These are phyloP conservation scores for Microhierax caerulescens DNA, from an alignment of 2,797 vertebrate species.

Conservation along the genomic window DNA sequence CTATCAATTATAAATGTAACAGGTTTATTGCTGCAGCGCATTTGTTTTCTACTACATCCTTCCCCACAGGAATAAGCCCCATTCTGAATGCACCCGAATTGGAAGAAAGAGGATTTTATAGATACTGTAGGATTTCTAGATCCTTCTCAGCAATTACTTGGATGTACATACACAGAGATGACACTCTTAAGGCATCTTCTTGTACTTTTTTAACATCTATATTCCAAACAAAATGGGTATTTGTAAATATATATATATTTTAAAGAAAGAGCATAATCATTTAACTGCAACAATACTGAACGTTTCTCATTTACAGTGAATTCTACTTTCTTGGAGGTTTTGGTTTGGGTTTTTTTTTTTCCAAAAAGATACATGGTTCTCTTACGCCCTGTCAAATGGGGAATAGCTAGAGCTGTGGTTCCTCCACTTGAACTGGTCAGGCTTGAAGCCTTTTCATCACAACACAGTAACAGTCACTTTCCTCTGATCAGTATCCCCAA, in stretches of 20 bases:
- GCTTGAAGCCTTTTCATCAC: not conserved
- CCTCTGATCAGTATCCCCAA: not conserved
- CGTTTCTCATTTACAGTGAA: not conserved
- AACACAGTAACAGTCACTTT: not conserved
- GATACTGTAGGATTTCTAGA: not conserved
- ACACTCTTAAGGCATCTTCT: not conserved
- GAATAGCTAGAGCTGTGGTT: not conserved
- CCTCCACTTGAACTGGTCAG: not conserved
- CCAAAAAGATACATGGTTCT: not conserved
- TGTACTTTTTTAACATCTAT: not conserved
- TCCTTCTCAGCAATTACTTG: not conserved
- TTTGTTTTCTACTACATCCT: not conserved
- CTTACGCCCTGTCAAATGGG: not conserved
- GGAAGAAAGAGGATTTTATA: not conserved
- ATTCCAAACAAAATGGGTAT: not conserved
- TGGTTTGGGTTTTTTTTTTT: not conserved
- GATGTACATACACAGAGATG: not conserved
- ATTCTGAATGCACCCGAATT: not conserved
- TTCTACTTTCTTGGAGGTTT: not conserved
- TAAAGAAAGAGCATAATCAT: not conserved
- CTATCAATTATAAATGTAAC: not conserved
- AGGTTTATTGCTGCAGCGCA: not conserved
- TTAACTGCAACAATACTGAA: not conserved
- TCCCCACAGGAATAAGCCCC: not conserved
- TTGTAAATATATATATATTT: not conserved